Conservation (phyloP, 2,797 vertebrate species). For the Coregonus ussuriensis region DNA sequence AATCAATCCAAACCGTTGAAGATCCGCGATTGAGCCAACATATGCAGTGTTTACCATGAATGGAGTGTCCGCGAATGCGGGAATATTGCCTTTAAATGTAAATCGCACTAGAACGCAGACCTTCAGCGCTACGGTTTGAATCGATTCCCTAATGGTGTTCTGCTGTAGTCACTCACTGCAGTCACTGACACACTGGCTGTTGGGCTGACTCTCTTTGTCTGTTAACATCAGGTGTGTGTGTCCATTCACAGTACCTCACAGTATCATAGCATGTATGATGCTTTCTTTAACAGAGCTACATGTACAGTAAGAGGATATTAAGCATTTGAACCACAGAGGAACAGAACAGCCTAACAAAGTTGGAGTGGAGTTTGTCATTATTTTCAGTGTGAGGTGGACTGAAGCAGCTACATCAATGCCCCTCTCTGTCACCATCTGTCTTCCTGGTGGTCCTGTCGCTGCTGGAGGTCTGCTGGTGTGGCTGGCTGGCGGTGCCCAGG, state of each 20-base stretch:
- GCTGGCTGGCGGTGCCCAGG: slow-evolving; percentile 32
- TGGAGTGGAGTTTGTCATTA: too few relatives aligned
- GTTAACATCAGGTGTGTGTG: background rate
- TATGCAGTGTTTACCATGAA: too few relatives aligned
- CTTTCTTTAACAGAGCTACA: background rate
- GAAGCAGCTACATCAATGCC: slow-evolving; percentile 41
- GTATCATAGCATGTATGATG: background rate
- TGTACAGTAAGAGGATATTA: background rate
- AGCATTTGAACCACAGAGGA: background rate
- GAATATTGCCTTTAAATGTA: too few relatives aligned
- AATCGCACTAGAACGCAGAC: too few relatives aligned
- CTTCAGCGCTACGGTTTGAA: too few relatives aligned
- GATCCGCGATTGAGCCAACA: too few relatives aligned
- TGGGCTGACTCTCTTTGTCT: background rate
- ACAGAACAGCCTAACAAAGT: background rate
- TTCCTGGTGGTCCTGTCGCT: slow-evolving; percentile 41
- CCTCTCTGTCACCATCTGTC: slow-evolving; percentile 62
- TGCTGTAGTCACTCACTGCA: background rate
- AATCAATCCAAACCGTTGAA: too few relatives aligned
- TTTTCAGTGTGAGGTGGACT: background rate
- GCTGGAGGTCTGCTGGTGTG: slow-evolving; percentile 48
- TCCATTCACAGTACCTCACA: background rate
- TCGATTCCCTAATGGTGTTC: background rate
- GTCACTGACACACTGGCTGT: background rate
- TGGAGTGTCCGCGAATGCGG: too few relatives aligned